Evolutionary conservation across 2,888 invertebrate species (phyloP).

Genomic region (Cerastis rubricosa): DNA sequence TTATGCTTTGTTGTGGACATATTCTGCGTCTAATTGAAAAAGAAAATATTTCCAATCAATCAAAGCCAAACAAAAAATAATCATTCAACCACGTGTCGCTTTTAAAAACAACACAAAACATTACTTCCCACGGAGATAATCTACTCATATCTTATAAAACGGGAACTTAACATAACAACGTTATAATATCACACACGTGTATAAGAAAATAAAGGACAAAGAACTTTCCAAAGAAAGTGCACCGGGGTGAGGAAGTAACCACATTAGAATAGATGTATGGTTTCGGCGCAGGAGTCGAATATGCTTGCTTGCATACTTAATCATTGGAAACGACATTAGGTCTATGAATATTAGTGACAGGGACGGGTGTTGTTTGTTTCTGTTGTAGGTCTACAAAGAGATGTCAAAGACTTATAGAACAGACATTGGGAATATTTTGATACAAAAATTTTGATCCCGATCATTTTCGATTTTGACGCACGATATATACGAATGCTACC

Average conservation of each 20-base stretch:
- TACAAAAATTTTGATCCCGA: no score
- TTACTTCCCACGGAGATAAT: conserved; percentile 19
- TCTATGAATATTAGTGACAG: conserved; percentile 17
- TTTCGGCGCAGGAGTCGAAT: conserved; percentile 72
- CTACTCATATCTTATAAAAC: conserved; percentile 16
- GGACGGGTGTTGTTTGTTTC: conserved; percentile 19
- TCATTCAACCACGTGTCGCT: not conserved
- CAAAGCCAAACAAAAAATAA: not conserved
- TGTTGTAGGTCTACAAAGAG: not conserved
- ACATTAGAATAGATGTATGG: conserved; percentile 76
- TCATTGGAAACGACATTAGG: conserved; percentile 64
- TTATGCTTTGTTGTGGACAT: no score
- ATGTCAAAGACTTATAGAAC: not conserved
- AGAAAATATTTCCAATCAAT: no score
- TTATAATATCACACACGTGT: conserved; percentile 60
- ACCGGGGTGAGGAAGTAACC: conserved; percentile 73
- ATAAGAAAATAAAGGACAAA: conserved; percentile 54
- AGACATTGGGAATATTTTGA: not conserved
- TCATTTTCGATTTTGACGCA: no score
- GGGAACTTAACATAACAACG: conserved; percentile 8
- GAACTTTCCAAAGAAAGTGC: conserved; percentile 77
- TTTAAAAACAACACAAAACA: conserved; percentile 19
- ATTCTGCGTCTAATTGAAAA: no score
- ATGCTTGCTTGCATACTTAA: conserved; percentile 80
- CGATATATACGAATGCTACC: no score